Evolutionary conservation across 1,140 invertebrate species (phyloP), one percentile per base, ranked within the genome.

Genomic region (Philaenus spumarius): DNA sequence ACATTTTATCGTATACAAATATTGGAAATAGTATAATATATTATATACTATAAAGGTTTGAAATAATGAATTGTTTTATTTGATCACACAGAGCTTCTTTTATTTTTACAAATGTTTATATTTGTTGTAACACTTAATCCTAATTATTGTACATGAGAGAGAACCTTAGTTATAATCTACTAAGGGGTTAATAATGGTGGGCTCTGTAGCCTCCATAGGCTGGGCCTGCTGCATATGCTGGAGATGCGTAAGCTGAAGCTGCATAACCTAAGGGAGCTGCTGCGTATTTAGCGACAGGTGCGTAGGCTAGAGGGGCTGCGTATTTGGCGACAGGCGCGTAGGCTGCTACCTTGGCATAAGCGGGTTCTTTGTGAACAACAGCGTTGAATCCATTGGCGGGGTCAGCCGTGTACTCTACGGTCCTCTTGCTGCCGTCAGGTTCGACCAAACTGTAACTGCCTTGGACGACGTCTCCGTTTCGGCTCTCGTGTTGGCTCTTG

Each of bases 401-500:
- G 56, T 69, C 66, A 20, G 67, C 62, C 12, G 62, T 66, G 52
- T 68, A 68, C 26, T 59, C 58, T 17, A 69, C 64, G 45, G 62
- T 67, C 52, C 71, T 64, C 11, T 64, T 59, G 19, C 60, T 64
- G 19, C 72, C 71, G 59, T 72, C 71, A 17, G 72, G 63, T 24
- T 71, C 69, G 35, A 74, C 64, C 50, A 80, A 73, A 7, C 78
- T 80, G 71, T 86, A 87, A 66, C 82, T 79, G 23, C 85, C 85
- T 15, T 73, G 72, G 24, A 87, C 84, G 2, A 78, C 75, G 64
- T 87, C 83, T 34, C 85, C 85, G 57, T 82, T 75, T 45, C 85
- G 77, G 42, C 75, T 77, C 69, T 87, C 83, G 62, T 82, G 78
- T 60, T 85, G 82, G 62, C 78, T 80, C 69, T 87, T 84, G 53